Percentiles rank a stretch among this genome's conserved stretches.
Conservation (phyloP, 53 echinoderm and acorn worm genomes). For the Astropecten irregularis region DNA sequence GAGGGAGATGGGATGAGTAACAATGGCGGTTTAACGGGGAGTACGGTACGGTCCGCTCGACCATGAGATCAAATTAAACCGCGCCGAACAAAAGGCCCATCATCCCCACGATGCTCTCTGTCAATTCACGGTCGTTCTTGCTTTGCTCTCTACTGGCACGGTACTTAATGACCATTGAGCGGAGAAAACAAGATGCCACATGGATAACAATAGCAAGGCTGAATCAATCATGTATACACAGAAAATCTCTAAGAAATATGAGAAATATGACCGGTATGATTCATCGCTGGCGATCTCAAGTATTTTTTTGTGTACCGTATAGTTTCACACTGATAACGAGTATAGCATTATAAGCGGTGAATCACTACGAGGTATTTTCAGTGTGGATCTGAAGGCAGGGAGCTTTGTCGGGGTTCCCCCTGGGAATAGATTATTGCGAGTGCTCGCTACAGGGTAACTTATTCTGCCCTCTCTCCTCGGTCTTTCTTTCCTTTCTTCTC, state of each 20-base stretch:
- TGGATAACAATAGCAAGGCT: constrained; percentile 38
- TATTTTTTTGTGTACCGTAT: too few species aligned
- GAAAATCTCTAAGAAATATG: background rate
- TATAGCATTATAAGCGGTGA: too few species aligned
- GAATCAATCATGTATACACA: constrained; percentile 45
- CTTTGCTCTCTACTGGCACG: background rate
- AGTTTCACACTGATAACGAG: too few species aligned
- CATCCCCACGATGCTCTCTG: background rate
- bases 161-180: constrained; percentile 7
- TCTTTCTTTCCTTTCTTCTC: too few species aligned
- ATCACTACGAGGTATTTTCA: too few species aligned
- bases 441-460: too few species aligned
- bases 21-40: constrained; percentile 16
- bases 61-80: constrained; percentile 46
- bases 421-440: too few species aligned
- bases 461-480: too few species aligned
- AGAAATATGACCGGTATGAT: constrained; percentile 53
- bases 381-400: too few species aligned
- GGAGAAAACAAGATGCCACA: constrained; percentile 33
- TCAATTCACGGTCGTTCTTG: background rate
- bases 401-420: too few species aligned
- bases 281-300: constrained; percentile 22
- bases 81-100: constrained; percentile 19
- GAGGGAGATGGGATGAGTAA: background rate
- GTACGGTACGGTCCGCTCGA: constrained; percentile 22